A percentile compares a stretch with the other conserved stretches of the same genome.
These are phyloP conservation scores for Heliconius himera DNA, from an alignment of 1,140 invertebrate species.

Conservation along the genomic window DNA sequence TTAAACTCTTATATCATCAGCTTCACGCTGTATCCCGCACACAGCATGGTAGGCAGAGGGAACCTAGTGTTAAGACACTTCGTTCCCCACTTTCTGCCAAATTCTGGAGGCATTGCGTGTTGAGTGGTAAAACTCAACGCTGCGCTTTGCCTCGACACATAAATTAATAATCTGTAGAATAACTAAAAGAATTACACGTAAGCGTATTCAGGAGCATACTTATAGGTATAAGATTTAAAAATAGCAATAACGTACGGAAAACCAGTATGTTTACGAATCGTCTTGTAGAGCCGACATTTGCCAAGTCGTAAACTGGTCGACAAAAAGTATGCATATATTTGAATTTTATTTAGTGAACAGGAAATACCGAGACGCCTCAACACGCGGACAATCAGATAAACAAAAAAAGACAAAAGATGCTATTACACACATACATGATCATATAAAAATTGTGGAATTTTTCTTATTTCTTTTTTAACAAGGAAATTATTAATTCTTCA, in stretches of 20 bases:
- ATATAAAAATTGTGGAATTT: slow-evolving; percentile 25
- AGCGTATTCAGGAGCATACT: neutral
- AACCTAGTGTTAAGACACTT: no score
- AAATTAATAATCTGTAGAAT: neutral
- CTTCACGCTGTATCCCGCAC: no score
- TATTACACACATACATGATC: slow-evolving; percentile 32
- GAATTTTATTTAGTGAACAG: slow-evolving; percentile 75
- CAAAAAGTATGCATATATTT: slow-evolving; percentile 79
- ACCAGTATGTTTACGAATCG: slow-evolving; percentile 33
- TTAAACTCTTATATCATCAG: no score
- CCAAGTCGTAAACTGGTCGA: slow-evolving; percentile 47
- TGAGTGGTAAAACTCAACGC: no score
- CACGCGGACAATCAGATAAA: slow-evolving; percentile 51
- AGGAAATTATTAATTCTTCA: slow-evolving; percentile 29
- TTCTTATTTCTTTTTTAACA: slow-evolving; percentile 24
- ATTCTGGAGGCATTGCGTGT: no score
- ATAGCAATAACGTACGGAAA: slow-evolving; percentile 21
- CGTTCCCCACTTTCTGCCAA: no score
- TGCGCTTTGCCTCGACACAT: no score
- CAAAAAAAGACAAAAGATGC: slow-evolving; percentile 60
- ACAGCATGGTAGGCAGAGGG: no score
- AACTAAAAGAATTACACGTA: neutral
- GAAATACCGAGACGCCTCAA: slow-evolving; percentile 66
- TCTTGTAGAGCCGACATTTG: slow-evolving; percentile 40
- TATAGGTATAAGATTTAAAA: slow-evolving; percentile 16